Base-by-base conservation (phyloP, 2,797 vertebrate genomes). In the Acanthurus lineatus region DNA sequence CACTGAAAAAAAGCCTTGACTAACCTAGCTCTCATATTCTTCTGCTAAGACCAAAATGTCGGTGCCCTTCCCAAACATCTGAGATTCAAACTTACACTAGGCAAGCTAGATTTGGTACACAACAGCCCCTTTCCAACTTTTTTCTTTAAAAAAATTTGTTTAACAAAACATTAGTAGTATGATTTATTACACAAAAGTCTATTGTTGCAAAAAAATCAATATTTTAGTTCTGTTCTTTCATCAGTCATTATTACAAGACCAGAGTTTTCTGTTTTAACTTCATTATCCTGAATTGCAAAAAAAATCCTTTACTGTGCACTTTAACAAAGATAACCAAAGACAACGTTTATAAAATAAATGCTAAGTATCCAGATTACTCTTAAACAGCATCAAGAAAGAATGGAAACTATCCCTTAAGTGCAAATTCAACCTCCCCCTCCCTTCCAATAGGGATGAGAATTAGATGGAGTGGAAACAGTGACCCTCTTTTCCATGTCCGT, bases 381-480 rank as follows among this genome's bases (percentile, higher is more conserved):
- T 5, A 69, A n/a, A 25, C 11, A 35, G 32, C 17, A 63, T 12
- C 6, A 19, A 22, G 49, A 19, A 38, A 57, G 1, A 56, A 12
- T n/a, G 19, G 9, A 44, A 19, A 16, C 20, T 4, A 64, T 69
- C 9, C 49, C 9, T 66, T 65, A 35, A 48, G 52, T 47, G 35
- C 62, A 82, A 59, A 80, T 69, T 47, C 40, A 14, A 25, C 49
- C 35, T 28, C 12, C 60, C 28, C 64, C 2, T 69, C 69, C 20
- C 11, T 51, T 3, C 47, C n/a, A 32, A 35, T 11, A 69, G 44
- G 58, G 49, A 65, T 52, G 77, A 71, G 14, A 56, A 66, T 6
- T 15, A 73, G 54, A 57, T 47, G 8, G 15, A 70, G 38, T 12
- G 59, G 38, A 71, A 62, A 86, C 70, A 38, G 64, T 73, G 69